Evolutionary conservation across 2,113 vertebrate species (phyloP).

Genomic region (Mionectes macconnelli): DNA sequence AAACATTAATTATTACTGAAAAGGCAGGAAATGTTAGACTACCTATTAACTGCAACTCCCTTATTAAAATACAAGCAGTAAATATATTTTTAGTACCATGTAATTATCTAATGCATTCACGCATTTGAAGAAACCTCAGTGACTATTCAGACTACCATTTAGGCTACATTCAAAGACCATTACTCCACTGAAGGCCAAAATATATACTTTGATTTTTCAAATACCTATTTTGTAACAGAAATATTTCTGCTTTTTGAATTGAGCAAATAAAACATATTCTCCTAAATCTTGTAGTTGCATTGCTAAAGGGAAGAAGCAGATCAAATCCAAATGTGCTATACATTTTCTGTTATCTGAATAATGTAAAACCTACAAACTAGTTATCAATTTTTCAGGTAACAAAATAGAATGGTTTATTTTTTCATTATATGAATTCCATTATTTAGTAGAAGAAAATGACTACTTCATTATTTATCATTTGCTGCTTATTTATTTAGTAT

Average conservation of each 20-base stretch:
- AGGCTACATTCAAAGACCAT: background rate
- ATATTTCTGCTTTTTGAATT: background rate
- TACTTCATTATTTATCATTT: constrained; percentile 47
- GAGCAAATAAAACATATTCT: background rate
- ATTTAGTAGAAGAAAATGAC: constrained; percentile 52
- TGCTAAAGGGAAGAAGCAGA: background rate
- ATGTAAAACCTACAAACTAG: constrained; percentile 31
- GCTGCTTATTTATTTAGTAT: constrained; percentile 43
- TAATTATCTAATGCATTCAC: background rate
- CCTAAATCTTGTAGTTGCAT: background rate
- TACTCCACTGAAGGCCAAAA: background rate
- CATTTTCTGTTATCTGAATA: constrained; percentile 20
- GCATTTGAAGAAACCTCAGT: background rate
- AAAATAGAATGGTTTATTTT: constrained; percentile 49
- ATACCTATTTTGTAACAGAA: background rate
- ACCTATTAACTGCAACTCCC: background rate
- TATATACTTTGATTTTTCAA: background rate
- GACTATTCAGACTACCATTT: background rate
- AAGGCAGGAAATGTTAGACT: background rate
- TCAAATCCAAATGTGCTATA: background rate
- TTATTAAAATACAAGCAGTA: background rate
- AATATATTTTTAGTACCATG: background rate
- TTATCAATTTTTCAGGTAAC: constrained; percentile 56
- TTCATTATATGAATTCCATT: constrained; percentile 45
- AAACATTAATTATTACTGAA: background rate